Percentiles rank a stretch among this genome's conserved stretches.
Conservation (phyloP, 2,888 invertebrate genomes). For the Caenorhabditis parvicauda region DNA sequence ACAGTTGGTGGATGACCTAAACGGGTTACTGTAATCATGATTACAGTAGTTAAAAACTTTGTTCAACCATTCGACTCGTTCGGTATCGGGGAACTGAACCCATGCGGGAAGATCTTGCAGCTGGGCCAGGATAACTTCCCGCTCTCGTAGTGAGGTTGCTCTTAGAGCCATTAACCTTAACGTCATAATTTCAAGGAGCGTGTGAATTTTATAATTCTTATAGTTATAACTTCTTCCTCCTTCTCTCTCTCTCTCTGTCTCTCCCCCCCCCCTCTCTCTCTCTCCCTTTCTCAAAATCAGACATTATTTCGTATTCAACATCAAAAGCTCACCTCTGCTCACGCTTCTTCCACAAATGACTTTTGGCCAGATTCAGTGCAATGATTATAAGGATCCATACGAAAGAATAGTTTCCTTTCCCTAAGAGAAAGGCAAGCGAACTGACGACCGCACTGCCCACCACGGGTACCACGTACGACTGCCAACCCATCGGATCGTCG, state of each 20-base stretch:
- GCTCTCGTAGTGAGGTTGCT: constrained; percentile 45
- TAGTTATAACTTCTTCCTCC: not conserved
- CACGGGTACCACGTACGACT: constrained; percentile 49
- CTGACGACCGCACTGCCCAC: constrained; percentile 38
- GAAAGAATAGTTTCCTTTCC: constrained; percentile 35
- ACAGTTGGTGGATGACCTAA: constrained; percentile 66
- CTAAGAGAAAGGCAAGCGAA: constrained; percentile 37
- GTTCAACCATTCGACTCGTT: constrained; percentile 63
- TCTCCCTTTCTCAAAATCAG: not conserved
- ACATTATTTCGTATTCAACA: not conserved
- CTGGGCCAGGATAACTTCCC: constrained; percentile 57
- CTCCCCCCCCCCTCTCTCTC: not conserved
- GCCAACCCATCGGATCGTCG: constrained; percentile 40
- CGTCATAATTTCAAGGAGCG: too few relatives aligned
- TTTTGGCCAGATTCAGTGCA: constrained; percentile 52
- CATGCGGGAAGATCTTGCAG: constrained; percentile 62
- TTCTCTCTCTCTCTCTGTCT: not conserved
- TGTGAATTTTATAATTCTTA: not conserved
- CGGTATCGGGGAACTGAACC: constrained; percentile 63
- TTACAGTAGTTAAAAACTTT: too few relatives aligned
- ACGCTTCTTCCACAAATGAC: constrained; percentile 57
- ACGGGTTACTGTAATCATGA: too few relatives aligned
- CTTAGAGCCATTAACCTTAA: constrained; percentile 35
- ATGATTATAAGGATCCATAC: constrained; percentile 54
- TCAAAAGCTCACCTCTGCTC: constrained; percentile 40